These are phyloP conservation scores for Conger conger DNA, from an alignment of 2,113 vertebrate genomes.

Conservation along the genomic window DNA sequence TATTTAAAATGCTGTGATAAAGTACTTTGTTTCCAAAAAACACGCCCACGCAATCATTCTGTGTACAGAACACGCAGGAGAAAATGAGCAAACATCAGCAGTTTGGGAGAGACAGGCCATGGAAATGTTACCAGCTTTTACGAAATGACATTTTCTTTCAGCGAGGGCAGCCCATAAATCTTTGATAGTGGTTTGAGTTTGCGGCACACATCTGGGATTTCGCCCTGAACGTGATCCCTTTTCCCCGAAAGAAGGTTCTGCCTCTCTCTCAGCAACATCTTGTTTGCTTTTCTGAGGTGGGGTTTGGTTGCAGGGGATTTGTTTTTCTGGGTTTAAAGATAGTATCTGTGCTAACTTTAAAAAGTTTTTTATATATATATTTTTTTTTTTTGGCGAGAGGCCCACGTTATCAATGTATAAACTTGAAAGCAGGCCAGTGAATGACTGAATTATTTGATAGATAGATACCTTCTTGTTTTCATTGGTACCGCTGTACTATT, in stretches of 20 bases:
- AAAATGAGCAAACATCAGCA: not conserved
- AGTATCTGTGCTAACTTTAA: not conserved
- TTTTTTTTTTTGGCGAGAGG: not conserved
- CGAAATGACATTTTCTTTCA: not conserved
- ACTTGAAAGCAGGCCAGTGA: not conserved
- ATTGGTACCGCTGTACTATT: not conserved
- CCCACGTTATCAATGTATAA: not conserved
- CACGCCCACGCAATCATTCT: not conserved
- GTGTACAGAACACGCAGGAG: not conserved
- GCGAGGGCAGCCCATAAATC: not conserved
- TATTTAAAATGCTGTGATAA: not conserved
- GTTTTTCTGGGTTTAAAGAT: not conserved
- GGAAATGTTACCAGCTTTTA: not conserved
- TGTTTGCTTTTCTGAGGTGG: not conserved
- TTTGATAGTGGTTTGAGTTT: not conserved
- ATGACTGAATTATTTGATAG: not conserved
- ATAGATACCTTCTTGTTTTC: not conserved
- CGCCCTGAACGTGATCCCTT: not conserved
- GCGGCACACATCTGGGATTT: not conserved
- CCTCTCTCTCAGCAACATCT: not conserved
- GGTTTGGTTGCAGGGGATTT: not conserved
- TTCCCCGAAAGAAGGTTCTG: not conserved
- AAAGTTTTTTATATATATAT: not conserved
- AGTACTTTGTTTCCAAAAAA: not conserved
- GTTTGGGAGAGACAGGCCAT: not conserved